Base-by-base conservation (phyloP, 2,797 vertebrate species). In the Schizothorax lantsangensis region DNA sequence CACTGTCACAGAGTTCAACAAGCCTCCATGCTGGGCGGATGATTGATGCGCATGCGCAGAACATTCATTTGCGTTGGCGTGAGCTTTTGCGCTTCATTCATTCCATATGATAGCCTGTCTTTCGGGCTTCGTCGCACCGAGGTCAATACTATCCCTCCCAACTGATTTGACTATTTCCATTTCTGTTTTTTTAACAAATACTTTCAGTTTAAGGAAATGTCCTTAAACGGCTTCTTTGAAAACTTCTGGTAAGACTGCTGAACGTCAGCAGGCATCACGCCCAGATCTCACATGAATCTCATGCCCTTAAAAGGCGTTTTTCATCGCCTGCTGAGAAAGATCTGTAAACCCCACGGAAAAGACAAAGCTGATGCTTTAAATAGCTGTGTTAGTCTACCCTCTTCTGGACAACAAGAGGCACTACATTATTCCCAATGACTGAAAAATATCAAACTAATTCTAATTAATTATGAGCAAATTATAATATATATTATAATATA, bases 241-340 rank as follows among this genome's bases (percentile, higher is more conserved):
- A 80, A 81, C 2, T 62, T 81, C n/a, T 81, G 84, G 78, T 38
- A 40, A 38, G 38, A 80, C 26, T 54, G 26, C 8, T 86, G 64
- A 74, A 49, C 78, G 87, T 74, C 75, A 85, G 83, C 87, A 47
- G 77, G 81, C 54, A 92, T 93, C 93, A 94, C 94, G 94, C 93
- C 94, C 95, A 90, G 82, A 84, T 86, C 92, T 54, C 88, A 52
- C 85, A 81, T 68, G 88, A 91, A 90, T 88, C 92, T 93, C 91
- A 95, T 96, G 95, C 93, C 95, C 95, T 95, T 95, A 95, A 94
- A 95, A 95, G 94, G 95, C 91, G 89, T 88, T 94, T 94, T 94
- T 94, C 91, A 73, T 90, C 54, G 91, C 88, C 85, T 91, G 86
- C 90, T 83, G 82, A 83, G 79, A 84, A 89, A 89, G 68, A 47